A percentile compares a stretch with the other conserved stretches of the same genome.
Evolutionary conservation across 2,888 invertebrate genomes (phyloP).

Genomic region (Halictus quadricinctus): DNA sequence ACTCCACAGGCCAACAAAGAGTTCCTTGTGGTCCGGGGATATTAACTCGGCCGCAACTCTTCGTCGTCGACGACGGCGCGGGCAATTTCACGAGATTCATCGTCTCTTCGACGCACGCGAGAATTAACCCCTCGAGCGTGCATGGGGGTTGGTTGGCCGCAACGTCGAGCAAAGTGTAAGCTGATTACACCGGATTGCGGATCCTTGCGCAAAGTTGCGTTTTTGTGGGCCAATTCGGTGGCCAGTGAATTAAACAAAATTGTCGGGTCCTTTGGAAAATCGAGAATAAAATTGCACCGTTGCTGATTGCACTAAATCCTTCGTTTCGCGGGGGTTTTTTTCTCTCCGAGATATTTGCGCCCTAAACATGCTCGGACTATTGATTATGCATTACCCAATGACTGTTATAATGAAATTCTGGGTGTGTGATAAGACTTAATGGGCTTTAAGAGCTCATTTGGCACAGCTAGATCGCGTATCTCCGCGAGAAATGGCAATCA

Average conservation of each 20-base stretch:
- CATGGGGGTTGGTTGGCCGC: not conserved
- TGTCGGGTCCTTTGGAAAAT: not conserved
- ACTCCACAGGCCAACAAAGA: constrained; percentile 43
- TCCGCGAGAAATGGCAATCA: not conserved
- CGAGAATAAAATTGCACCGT: not conserved
- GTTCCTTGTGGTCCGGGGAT: constrained; percentile 40
- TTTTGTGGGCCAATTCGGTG: not conserved
- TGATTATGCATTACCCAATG: not conserved
- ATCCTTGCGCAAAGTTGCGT: not conserved
- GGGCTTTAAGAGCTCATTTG: not conserved
- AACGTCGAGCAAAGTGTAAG: not conserved
- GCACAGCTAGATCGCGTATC: not conserved
- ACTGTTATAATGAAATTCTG: not conserved
- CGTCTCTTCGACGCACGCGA: constrained; percentile 7
- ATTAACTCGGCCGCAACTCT: constrained; percentile 29
- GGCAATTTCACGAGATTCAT: constrained; percentile 20
- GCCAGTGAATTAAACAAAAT: not conserved
- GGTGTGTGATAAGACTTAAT: not conserved
- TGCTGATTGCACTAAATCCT: not conserved
- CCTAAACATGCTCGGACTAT: not conserved
- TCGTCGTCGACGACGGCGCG: not conserved
- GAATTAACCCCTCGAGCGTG: not conserved
- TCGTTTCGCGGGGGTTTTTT: not conserved
- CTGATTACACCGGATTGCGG: not conserved
- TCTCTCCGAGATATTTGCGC: not conserved